Evolutionary conservation across 2,888 invertebrate species (phyloP), one percentile per base, ranked within the genome.

Genomic region (Ceraclea dissimilis): DNA sequence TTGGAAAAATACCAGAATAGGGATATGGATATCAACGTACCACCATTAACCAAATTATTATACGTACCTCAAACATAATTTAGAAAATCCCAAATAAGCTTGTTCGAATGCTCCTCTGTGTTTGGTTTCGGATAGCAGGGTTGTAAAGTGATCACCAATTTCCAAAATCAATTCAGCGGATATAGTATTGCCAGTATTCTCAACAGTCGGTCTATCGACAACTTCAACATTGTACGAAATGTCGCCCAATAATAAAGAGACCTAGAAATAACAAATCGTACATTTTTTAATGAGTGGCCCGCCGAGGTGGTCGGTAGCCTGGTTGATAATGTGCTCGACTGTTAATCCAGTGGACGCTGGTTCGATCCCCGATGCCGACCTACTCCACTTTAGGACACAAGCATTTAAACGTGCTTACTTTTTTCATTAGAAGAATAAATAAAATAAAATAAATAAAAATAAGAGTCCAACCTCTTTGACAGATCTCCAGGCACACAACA

Each of bases 81-180:
- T 81, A 1, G 83, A 82, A 72, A 96, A 96, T 0, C 93, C 96
- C 11, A 91, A 84, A 67, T 91, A 91, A 0, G 93, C 93, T 71
- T 95, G 91, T 68, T 98, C 97, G 71, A 97, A 96, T n/a, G 97
- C 97, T 1, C 98, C 98, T 58, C 95, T 79, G 72, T 98, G 98
- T 69, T 93, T 91, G 1, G 93, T 90, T 68, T 84, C 82, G 0
- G 82, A 74, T 20, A 92, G 78, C 33, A 90, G 72, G 2, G 72
- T 66, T 1, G 84, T 80, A 66, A 89, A 84, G 66, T 85, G 84
- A 21, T 81, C 79, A 0, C 88, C 88, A 46, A 89, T 82, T 21
- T 69, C 65, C 1, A 72, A 58, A 51, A 89, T 68, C 65, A 83
- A 76, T 1, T 69, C 65, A 21, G 72, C 71, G 1, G 68, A 67